A percentile compares a stretch with the other conserved stretches of the same genome.
phyloP scores from a whole-genome alignment of 1,140 invertebrate genomes.

The Elysia chlorotica region DNA sequence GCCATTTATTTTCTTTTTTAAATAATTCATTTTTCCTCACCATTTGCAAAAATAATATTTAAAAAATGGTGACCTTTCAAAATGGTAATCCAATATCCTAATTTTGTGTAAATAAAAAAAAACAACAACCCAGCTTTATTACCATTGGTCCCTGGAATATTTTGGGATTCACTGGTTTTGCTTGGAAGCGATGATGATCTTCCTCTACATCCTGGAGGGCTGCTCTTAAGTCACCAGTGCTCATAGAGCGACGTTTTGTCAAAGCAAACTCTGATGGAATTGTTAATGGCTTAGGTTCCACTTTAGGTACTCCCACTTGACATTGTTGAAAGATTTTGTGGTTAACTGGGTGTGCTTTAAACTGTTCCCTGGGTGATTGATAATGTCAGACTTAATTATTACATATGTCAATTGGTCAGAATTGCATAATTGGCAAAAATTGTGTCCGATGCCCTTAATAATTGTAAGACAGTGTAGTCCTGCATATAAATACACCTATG shows the following conservation, averaged over 20 bases:
- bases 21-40: too few relatives aligned
- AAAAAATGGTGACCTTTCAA: too few relatives aligned
- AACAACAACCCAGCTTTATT: slow-evolving; percentile 14
- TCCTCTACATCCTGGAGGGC: slow-evolving; percentile 17
- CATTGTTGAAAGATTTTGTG: slow-evolving; percentile 47
- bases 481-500: background rate
- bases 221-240: slow-evolving; percentile 1
- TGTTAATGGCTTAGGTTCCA: slow-evolving; percentile 44
- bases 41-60: too few relatives aligned
- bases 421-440: too few relatives aligned
- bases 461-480: background rate
- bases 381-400: background rate
- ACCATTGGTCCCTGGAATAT: slow-evolving; percentile 56
- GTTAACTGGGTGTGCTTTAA: slow-evolving; percentile 57
- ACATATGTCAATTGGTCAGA: background rate
- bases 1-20: too few relatives aligned
- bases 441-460: background rate
- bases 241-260: too few relatives aligned
- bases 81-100: too few relatives aligned
- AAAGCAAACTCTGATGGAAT: slow-evolving; percentile 44
- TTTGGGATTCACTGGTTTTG: slow-evolving; percentile 51
- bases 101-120: too few relatives aligned
- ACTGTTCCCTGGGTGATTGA: slow-evolving; percentile 45
- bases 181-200: slow-evolving; percentile 54
- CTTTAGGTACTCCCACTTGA: slow-evolving; percentile 40